Evolutionary conservation across 2,888 invertebrate species (phyloP).

Genomic region (Tenthredo amoena): DNA sequence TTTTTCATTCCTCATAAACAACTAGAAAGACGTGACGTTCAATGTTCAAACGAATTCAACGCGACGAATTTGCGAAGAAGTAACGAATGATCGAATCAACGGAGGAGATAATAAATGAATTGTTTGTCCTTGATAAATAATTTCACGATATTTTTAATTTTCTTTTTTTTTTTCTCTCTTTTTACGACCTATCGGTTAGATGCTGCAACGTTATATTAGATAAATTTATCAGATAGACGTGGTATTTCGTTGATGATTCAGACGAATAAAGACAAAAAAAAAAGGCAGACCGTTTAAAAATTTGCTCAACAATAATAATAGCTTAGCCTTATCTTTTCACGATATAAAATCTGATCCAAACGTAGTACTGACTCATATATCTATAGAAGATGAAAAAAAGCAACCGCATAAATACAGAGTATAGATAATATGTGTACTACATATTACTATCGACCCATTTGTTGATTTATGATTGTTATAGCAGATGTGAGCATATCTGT

Average conservation of each 20-base stretch:
- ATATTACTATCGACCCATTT: neutral
- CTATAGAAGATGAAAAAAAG: neutral
- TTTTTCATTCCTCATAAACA: neutral
- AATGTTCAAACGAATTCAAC: neutral
- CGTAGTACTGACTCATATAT: neutral
- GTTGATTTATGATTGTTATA: neutral
- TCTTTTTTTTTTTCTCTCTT: neutral
- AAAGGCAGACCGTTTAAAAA: neutral
- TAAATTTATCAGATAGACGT: neutral
- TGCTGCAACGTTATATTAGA: neutral
- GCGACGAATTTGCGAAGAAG: neutral
- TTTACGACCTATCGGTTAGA: neutral
- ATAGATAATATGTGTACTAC: neutral
- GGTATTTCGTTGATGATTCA: neutral
- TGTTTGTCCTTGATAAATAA: neutral
- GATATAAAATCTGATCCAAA: slow-evolving; percentile 24
- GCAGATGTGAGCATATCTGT: neutral
- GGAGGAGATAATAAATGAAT: neutral
- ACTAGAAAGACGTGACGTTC: neutral
- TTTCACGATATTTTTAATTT: neutral
- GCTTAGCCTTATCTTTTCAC: slow-evolving; percentile 2
- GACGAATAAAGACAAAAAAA: neutral
- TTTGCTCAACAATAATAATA: slow-evolving; percentile 3
- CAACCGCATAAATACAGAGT: neutral
- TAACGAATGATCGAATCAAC: slow-evolving; percentile 11